These are phyloP conservation scores for Rhinogobio ventralis DNA, from an alignment of 2,797 vertebrate species.

Conservation along the genomic window DNA sequence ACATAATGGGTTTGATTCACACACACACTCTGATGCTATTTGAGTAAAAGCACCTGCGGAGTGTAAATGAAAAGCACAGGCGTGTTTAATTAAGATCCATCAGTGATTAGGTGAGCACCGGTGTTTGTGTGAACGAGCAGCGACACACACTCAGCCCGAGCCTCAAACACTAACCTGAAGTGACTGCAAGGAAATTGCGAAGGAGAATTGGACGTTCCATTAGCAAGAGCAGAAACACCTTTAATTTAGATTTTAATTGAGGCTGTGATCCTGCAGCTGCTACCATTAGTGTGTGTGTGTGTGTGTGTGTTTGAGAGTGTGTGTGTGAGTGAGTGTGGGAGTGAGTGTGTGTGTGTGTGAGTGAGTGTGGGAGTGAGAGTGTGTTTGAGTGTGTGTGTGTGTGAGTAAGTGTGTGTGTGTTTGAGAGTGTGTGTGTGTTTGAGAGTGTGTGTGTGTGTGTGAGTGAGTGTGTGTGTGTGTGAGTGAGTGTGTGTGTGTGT, in stretches of 20 bases:
- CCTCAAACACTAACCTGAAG: not conserved
- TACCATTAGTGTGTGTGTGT: not conserved
- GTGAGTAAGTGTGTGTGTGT: too few relatives aligned
- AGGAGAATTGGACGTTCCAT: conserved; percentile 15
- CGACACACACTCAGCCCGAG: not conserved
- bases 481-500: too few relatives aligned
- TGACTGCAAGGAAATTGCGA: conserved; percentile 12
- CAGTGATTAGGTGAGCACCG: not conserved
- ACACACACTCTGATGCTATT: too few relatives aligned
- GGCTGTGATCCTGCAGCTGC: not conserved
- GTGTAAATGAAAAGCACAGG: not conserved
- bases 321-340: too few relatives aligned
- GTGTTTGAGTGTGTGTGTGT: not conserved
- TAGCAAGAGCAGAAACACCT: not conserved
- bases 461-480: too few relatives aligned
- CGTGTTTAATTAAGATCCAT: conserved; percentile 2
- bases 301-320: not conserved
- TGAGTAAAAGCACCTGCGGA: not conserved
- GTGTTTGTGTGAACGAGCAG: not conserved
- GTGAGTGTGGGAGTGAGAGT: too few relatives aligned
- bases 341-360: not conserved
- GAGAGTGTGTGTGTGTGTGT: too few relatives aligned
- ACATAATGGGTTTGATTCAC: not conserved
- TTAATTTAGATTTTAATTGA: conserved; percentile 11
- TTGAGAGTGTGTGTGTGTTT: too few relatives aligned